These are phyloP conservation scores for Timema podura DNA, from an alignment of 2,888 invertebrate genomes.

Conservation along the genomic window DNA sequence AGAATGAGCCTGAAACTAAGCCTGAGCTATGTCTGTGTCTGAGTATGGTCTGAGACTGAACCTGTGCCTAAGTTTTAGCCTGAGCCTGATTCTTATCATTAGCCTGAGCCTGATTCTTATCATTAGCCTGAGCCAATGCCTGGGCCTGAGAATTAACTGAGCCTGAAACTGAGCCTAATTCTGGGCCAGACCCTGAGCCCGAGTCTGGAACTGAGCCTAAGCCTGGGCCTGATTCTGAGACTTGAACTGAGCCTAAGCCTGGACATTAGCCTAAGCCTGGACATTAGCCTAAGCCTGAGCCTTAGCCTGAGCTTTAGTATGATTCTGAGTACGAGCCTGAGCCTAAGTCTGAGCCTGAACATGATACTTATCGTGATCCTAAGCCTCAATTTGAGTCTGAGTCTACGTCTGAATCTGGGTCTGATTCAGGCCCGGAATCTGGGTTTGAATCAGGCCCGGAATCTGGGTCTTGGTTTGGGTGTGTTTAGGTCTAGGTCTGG, in stretches of 20 bases:
- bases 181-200: slow-evolving; percentile 23
- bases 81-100: background rate
- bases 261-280: slow-evolving; percentile 29
- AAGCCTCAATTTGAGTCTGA: background rate
- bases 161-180: background rate
- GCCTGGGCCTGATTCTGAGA: slow-evolving; percentile 21
- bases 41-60: slow-evolving; percentile 21
- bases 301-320: slow-evolving; percentile 30
- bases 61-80: slow-evolving; percentile 11
- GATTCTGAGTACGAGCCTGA: background rate
- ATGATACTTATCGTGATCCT: too few relatives aligned
- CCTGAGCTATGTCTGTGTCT: slow-evolving; percentile 31
- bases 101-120: background rate
- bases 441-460: background rate
- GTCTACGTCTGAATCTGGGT: background rate
- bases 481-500: slow-evolving; percentile 2
- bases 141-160: slow-evolving; percentile 13
- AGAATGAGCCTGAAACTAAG: too few relatives aligned
- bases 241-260: slow-evolving; percentile 31
- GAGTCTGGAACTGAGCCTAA: too few relatives aligned
- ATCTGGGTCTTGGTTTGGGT: slow-evolving; percentile 6
- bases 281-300: slow-evolving; percentile 33
- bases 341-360: background rate
- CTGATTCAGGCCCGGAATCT: background rate
- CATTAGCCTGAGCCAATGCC: slow-evolving; percentile 10